phyloP scores from a whole-genome alignment of 2,113 vertebrate genomes.

The Ondatra zibethicus region DNA sequence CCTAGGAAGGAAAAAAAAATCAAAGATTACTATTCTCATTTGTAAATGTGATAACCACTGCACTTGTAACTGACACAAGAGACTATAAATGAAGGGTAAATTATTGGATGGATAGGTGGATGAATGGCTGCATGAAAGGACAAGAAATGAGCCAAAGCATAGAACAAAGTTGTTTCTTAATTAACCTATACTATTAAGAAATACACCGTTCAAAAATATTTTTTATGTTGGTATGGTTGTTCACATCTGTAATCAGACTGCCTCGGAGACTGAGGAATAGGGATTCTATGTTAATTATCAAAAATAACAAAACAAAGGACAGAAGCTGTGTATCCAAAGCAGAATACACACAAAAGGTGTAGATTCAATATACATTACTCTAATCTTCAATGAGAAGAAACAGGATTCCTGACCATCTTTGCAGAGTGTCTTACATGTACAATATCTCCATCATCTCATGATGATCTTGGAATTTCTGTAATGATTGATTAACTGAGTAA shows the following conservation, averaged over 20 bases:
- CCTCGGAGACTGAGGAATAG: background rate
- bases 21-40: background rate
- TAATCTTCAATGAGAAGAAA: background rate
- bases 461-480: no score
- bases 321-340: background rate
- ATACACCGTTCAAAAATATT: no score
- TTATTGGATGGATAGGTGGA: background rate
- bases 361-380: background rate
- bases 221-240: background rate
- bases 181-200: background rate
- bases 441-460: no score
- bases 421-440: background rate
- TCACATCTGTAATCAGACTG: background rate
- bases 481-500: background rate
- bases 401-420: background rate
- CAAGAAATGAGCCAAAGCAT: background rate
- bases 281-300: background rate
- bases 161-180: no score
- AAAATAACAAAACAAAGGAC: background rate
- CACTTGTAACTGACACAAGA: background rate
- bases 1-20: conserved; percentile 60
- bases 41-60: no score
- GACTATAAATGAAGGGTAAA: background rate
- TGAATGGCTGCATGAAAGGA: background rate
- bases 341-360: background rate